Percentiles rank a stretch among this genome's conserved stretches.
Conservation (phyloP, 2,797 vertebrate species). For the Pristis pectinata region DNA sequence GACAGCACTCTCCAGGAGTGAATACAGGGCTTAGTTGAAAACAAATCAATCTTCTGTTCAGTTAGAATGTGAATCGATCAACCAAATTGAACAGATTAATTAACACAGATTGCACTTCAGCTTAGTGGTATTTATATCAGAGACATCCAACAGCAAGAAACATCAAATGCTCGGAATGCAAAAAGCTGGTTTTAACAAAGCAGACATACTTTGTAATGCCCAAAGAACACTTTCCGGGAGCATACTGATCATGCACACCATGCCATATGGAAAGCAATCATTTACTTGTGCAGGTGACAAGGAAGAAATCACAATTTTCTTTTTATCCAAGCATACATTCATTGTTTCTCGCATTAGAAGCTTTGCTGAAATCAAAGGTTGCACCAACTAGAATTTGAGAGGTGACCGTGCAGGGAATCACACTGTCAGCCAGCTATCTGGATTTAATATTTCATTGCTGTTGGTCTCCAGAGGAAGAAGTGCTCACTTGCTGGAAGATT, state of each 20-base stretch:
- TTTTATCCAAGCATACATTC: neutral
- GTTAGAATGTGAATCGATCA: neutral
- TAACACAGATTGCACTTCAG: neutral
- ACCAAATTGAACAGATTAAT: neutral
- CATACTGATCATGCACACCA: neutral
- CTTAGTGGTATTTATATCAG: neutral
- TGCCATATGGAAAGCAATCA: neutral
- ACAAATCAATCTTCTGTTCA: neutral
- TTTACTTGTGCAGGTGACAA: neutral
- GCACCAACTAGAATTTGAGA: neutral
- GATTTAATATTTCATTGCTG: conserved; percentile 29
- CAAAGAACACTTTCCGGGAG: too few relatives aligned
- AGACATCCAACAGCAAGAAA: neutral
- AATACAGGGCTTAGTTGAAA: neutral
- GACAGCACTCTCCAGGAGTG: neutral
- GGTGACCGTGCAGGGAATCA: neutral
- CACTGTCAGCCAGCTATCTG: neutral
- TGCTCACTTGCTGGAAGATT: neutral
- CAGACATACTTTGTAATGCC: neutral
- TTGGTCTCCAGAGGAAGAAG: neutral
- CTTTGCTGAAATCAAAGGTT: neutral
- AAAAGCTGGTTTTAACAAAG: neutral
- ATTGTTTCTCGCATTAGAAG: too few relatives aligned
- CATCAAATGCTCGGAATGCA: neutral
- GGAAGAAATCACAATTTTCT: neutral